These are phyloP conservation scores for Tychaedon coryphoeus DNA, from an alignment of 2,113 vertebrate genomes.

Conservation along the genomic window DNA sequence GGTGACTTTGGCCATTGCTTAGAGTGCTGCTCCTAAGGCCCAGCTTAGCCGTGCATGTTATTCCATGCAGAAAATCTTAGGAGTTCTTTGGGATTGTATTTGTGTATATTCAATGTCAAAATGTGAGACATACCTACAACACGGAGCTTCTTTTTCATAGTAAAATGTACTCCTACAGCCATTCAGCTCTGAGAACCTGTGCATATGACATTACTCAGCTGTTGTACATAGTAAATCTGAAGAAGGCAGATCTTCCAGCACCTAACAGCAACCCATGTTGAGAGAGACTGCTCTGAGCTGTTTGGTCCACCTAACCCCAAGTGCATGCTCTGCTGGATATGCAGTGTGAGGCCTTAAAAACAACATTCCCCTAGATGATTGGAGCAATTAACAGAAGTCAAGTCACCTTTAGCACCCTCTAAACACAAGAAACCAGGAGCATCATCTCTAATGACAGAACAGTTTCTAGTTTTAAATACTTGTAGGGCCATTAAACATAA, in stretches of 20 bases:
- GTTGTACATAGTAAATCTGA: background rate
- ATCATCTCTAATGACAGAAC: background rate
- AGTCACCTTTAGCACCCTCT: background rate
- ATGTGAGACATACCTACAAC: background rate
- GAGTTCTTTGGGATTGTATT: background rate
- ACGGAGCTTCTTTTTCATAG: background rate
- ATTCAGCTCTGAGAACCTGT: background rate
- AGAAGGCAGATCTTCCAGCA: background rate
- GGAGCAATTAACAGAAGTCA: background rate
- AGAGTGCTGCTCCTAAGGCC: background rate
- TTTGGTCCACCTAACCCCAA: background rate
- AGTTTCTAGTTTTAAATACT: background rate
- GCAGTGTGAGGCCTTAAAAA: background rate
- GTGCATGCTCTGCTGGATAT: background rate
- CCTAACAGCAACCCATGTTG: accelerated
- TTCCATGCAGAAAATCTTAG: background rate
- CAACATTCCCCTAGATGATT: background rate
- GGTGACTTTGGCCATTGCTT: background rate
- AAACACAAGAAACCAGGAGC: background rate
- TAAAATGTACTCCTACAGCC: background rate
- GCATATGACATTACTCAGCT: background rate
- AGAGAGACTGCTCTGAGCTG: background rate
- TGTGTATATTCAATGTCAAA: background rate
- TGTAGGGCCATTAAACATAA: background rate
- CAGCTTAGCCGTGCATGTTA: background rate